These are phyloP conservation scores for Pao palembangensis DNA, from an alignment of 2,113 vertebrate genomes.

Conservation along the genomic window DNA sequence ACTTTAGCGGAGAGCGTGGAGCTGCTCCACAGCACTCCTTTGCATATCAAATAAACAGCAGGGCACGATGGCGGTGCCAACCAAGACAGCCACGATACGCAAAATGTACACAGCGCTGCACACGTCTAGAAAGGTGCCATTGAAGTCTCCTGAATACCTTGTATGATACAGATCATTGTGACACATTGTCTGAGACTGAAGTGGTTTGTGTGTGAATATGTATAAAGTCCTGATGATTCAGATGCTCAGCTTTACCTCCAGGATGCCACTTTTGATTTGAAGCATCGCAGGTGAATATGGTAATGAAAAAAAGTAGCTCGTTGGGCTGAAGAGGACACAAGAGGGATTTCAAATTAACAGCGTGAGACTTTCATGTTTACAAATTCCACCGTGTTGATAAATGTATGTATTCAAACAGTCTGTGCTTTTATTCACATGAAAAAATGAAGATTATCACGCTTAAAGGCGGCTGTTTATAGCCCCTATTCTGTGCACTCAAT, in stretches of 20 bases:
- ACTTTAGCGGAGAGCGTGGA: constrained; percentile 72
- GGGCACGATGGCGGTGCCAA: constrained; percentile 59
- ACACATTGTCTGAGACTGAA: constrained; percentile 45
- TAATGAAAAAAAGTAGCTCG: constrained; percentile 57
- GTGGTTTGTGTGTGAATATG: constrained; percentile 26
- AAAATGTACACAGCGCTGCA: constrained; percentile 28
- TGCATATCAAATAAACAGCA: constrained; percentile 78
- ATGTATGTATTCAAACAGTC: constrained; percentile 40
- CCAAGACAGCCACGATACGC: constrained; percentile 50
- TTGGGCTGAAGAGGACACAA: constrained; percentile 35
- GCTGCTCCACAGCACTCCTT: constrained; percentile 69
- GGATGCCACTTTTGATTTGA: constrained; percentile 45
- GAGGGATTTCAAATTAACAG: constrained; percentile 35
- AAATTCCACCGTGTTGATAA: constrained; percentile 33
- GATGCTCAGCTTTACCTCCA: constrained; percentile 34
- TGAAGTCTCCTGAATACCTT: constrained; percentile 44
- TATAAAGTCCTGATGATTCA: constrained; percentile 26
- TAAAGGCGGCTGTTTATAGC: constrained; percentile 53
- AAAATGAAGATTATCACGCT: constrained; percentile 51
- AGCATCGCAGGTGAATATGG: constrained; percentile 57
- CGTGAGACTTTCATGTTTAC: neutral
- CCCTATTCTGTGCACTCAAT: constrained; percentile 66
- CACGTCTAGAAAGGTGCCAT: constrained; percentile 44
- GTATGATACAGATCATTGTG: constrained; percentile 43
- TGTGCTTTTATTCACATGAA: constrained; percentile 31